phyloP scores from a whole-genome alignment of 2,113 vertebrate genomes.

The Dryoscopus gambensis region DNA sequence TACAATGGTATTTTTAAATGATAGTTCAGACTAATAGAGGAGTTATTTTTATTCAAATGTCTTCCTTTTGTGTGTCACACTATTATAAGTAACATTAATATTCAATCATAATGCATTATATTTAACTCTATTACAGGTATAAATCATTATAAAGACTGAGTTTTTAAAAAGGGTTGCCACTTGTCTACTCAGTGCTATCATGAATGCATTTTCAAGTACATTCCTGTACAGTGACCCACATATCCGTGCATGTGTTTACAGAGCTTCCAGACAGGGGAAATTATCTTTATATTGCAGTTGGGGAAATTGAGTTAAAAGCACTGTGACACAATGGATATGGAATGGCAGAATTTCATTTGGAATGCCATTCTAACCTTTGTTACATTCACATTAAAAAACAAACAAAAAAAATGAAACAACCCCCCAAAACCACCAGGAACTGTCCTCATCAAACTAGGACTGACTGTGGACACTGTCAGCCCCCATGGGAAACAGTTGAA shows the following conservation, averaged over 20 bases:
- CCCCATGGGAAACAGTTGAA: background rate
- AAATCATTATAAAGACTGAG: background rate
- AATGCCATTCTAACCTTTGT: background rate
- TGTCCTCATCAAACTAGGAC: background rate
- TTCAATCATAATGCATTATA: background rate
- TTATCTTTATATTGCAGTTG: background rate
- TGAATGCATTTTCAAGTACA: background rate
- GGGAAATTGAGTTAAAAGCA: background rate
- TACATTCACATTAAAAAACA: background rate
- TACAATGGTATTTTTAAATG: background rate
- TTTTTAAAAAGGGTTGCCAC: background rate
- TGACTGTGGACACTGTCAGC: accelerated
- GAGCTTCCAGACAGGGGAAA: background rate
- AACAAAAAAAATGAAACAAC: background rate
- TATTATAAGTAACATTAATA: background rate
- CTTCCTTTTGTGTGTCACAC: background rate
- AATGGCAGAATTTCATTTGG: background rate
- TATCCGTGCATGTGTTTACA: background rate
- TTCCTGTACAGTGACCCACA: background rate
- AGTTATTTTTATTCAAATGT: background rate
- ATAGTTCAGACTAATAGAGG: background rate
- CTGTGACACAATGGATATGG: background rate
- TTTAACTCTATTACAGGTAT: background rate
- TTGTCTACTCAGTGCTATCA: background rate
- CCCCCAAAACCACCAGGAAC: accelerated